Base-by-base conservation (phyloP, 2,888 invertebrate species). In the Hanleya hanleyi region DNA sequence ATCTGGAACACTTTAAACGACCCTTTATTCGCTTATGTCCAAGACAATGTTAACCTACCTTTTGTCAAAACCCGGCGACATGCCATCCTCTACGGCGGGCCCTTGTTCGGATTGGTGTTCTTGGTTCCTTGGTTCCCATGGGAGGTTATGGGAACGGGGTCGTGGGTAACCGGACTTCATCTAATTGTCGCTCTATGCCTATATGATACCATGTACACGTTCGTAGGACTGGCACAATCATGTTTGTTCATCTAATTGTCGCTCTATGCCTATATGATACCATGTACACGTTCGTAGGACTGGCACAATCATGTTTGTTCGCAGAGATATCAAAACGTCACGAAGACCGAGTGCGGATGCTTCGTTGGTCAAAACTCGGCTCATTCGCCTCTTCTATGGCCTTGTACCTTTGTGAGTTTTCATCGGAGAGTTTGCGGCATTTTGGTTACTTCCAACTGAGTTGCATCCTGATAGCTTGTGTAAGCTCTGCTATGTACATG, bases 1-100 rank as follows among this genome's bases (percentile, higher is more conserved):
- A 71, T 91, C n/a, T 91, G 91, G 91, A 91, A 91, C 74, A 88
- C 91, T 0, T 75, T 91, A 26, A 90, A 90, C 76, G 90, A 90
- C 71, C 90, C 90, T 0, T 71, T 91, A 26, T 90, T 91, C 72
- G 91, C 89, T 29, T 90, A 88, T 76, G 67, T 85, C 3, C 85
- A 85, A 68, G 84, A 84, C 71, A 79, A 80, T 36, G 68, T 71
- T 49, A 69, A 57, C 12, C 76, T 66, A 50, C 65, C 74, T 2
- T 89, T 88, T 86, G 79, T 90, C 67, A 83, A 81, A 38, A 83
- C 80, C 65, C 84, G 91, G 5, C 78, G 86, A 6, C 79, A 81
- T 41, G 86, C 89, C 29, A 87, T 91, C 74, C 81, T 85, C 36
- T 82, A 82, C 64, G 84, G 89, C 22, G 87, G 88, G 4, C 89